Base-by-base conservation (phyloP, 2,888 invertebrate species). In the Meandrusa payeni region DNA sequence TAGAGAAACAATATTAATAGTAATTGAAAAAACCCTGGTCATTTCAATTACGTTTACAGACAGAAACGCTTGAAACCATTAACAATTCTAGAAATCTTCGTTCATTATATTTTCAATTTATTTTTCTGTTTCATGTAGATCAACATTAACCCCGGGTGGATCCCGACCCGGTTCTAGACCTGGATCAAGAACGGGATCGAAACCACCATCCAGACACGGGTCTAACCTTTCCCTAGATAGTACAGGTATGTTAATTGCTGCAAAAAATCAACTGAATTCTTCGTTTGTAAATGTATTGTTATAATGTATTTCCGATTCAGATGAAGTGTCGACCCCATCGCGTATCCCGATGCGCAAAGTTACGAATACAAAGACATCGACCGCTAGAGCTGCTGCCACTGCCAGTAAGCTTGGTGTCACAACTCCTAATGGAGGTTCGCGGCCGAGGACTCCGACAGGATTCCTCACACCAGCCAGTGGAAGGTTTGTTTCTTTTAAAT, bases 181-280 rank as follows among this genome's bases (percentile, higher is more conserved):
- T 28, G 93, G 94, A 19, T 95, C 96, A 54, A 90, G 97, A 57
- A 91, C 94, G 47, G 95, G 96, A 48, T 96, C 96, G 50, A 96
- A 97, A 77, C 97, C 97, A 52, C 95, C 97, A 11, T 97, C 97
- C 56, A 92, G 97, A 59, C 96, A 97, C 69, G 97, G 97, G 54
- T 97, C 97, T 29, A 97, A 95, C 67, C 90, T 96, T 48, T 97
- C 97, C 28, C 86, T 97, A 55, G 96, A 96, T 74, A 95, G 95
- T 73, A 95, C 95, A 75, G 95, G 95, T 95, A 33, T n/a, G 5
- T 9, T 11, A 41, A n/a, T 9, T 9, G 27, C 22, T 2, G n/a
- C 12, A 23, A 3, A 9, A 10, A 5, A 37, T 43, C n/a, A 29
- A 15, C 4, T 42, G 27, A 1, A n/a, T n/a, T n/a, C n/a, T 11